These are phyloP conservation scores for Dryoscopus gambensis DNA, from an alignment of 2,113 vertebrate genomes.

Conservation along the genomic window DNA sequence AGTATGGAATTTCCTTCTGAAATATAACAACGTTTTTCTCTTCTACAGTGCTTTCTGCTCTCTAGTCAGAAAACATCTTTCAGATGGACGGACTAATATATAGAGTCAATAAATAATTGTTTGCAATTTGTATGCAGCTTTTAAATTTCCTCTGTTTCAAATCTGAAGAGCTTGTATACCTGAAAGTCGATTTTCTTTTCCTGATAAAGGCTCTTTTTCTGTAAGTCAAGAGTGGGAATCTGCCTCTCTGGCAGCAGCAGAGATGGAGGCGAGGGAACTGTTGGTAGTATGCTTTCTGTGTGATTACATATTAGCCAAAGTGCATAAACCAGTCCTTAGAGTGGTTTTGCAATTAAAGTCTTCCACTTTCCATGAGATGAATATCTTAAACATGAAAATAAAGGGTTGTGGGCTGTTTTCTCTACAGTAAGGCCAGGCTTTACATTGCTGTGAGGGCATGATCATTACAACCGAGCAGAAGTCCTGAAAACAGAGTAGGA, in stretches of 20 bases:
- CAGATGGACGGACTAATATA: not conserved
- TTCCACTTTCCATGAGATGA: not conserved
- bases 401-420: not conserved
- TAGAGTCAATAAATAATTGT: not conserved
- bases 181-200: not conserved
- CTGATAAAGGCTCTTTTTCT: not conserved
- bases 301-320: not conserved
- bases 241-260: not conserved
- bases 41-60: not conserved
- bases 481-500: not conserved
- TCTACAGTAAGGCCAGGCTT: not conserved
- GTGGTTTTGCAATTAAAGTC: not conserved
- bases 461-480: not conserved
- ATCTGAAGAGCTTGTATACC: not conserved
- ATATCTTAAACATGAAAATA: not conserved
- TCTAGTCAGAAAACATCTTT: not conserved
- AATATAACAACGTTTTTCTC: not conserved
- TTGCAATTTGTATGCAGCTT: not conserved
- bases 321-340: not conserved
- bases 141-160: not conserved
- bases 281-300: not conserved
- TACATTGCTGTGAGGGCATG: not conserved
- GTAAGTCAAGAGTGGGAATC: not conserved
- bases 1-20: not conserved
- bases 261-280: not conserved